These are phyloP conservation scores for Eurystomus glaucurus DNA, from an alignment of 2,797 vertebrate species.

Conservation along the genomic window DNA sequence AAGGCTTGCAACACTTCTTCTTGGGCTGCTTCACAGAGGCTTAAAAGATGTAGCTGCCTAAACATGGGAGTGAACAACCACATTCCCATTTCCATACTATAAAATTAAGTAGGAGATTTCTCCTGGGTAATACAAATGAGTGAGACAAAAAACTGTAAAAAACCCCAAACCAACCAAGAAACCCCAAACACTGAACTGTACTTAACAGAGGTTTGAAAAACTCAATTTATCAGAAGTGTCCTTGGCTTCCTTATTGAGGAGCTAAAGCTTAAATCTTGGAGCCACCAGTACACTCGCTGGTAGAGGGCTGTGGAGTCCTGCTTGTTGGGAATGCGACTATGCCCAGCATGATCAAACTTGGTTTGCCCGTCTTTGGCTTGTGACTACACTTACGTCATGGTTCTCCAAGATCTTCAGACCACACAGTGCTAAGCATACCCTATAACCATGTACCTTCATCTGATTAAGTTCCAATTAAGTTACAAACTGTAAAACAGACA, in stretches of 20 bases:
- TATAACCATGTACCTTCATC: not conserved
- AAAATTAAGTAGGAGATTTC: not conserved
- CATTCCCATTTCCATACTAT: not conserved
- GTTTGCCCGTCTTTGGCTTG: not conserved
- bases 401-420: not conserved
- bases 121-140: not conserved
- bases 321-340: fast-evolving
- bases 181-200: not conserved
- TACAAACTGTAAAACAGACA: not conserved
- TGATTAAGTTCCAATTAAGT: not conserved
- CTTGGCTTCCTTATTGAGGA: not conserved
- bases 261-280: not conserved
- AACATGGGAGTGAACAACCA: not conserved
- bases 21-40: not conserved
- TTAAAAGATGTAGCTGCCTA: not conserved
- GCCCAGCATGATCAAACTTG: not conserved
- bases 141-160: not conserved
- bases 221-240: not conserved
- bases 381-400: not conserved
- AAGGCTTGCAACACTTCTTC: not conserved
- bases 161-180: not conserved
- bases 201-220: not conserved
- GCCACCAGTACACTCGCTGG: not conserved
- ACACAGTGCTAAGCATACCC: not conserved
- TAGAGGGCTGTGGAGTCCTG: not conserved